Evolutionary conservation across 2,888 invertebrate species (phyloP), one percentile per base, ranked within the genome.

Genomic region (Zonitis immaculata): DNA sequence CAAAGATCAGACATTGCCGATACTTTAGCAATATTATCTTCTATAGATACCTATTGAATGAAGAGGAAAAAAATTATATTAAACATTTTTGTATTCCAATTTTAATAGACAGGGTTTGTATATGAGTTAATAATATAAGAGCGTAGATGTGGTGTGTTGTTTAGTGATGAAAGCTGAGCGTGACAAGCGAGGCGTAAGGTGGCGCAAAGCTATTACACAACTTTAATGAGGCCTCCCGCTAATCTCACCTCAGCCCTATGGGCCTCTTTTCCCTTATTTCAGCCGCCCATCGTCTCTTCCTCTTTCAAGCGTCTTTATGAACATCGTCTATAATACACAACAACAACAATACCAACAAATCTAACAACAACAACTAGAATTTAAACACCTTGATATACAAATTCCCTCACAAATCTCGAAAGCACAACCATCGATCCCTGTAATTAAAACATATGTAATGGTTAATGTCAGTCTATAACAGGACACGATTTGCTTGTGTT

Each of bases 371-470:
- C 32, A 32, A 8, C 26, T 7, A 16, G 11, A n/a, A 14, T 14
- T 7, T 1, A 6, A 26, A 14, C 7, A 20, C 39, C 39, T 39
- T 61, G 59, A 62, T 60, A 57, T 57, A 52, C 54, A 59, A n/a
- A n/a, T n/a, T n/a, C 59, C 59, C 65, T 63, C 70, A 71, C 73
- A 74, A 74, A 74, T 74, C 73, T 73, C 69, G 64, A 62, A 60
- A 61, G 64, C 68, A 64, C 59, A 63, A 66, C 71, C 71, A 74
- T 74, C 73, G 70, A 74, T 74, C 70, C 68, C 66, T 64, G 72
- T 74, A 74, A 74, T 74, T 74, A 74, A 74, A 74, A 74, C 74
- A 74, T 74, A 74, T 74, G 73, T 74, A 73, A 73, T 66, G 68
- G 66, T 63, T n/a, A 62, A 58, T 62, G 62, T 63, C 64, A 58